Evolutionary conservation across 2,113 vertebrate species (phyloP).

Genomic region (Sminthopsis crassicaudata): DNA sequence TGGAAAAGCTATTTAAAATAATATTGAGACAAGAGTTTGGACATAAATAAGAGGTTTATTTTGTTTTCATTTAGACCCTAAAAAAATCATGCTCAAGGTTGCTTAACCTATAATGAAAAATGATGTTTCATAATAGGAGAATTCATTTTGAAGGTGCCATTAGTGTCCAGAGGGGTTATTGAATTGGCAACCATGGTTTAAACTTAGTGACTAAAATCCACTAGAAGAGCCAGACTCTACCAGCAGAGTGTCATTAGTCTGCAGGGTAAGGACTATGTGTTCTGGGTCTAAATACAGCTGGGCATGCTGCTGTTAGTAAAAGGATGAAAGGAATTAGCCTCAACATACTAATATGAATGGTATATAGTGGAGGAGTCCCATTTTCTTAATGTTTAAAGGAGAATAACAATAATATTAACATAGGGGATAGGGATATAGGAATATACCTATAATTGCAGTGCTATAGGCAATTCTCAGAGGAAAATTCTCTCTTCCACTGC

Average conservation of each 20-base stretch:
- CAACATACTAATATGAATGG: not conserved
- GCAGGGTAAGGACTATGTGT: not conserved
- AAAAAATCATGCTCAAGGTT: constrained; percentile 42
- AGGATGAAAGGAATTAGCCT: not conserved
- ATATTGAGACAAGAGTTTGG: constrained; percentile 12
- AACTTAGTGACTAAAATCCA: constrained; percentile 28
- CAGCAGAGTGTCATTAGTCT: constrained; percentile 33
- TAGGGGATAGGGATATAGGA: not conserved
- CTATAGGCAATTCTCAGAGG: not conserved
- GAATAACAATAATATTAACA: not conserved
- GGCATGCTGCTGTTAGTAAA: not conserved
- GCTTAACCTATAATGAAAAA: constrained; percentile 41
- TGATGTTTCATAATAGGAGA: constrained; percentile 21
- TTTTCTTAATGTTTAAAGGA: not conserved
- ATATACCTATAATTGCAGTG: not conserved
- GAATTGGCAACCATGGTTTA: constrained; percentile 61
- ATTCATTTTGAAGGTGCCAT: constrained; percentile 53
- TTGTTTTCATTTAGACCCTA: constrained; percentile 28
- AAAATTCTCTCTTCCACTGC: not conserved
- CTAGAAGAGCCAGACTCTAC: constrained; percentile 39
- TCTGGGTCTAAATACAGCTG: constrained; percentile 16
- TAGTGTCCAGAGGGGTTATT: constrained; percentile 69
- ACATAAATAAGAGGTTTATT: constrained; percentile 26
- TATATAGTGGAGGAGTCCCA: not conserved
- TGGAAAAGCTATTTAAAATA: constrained; percentile 19